Evolutionary conservation across 2,888 invertebrate genomes (phyloP).

Genomic region (Eupithecia exiguata): DNA sequence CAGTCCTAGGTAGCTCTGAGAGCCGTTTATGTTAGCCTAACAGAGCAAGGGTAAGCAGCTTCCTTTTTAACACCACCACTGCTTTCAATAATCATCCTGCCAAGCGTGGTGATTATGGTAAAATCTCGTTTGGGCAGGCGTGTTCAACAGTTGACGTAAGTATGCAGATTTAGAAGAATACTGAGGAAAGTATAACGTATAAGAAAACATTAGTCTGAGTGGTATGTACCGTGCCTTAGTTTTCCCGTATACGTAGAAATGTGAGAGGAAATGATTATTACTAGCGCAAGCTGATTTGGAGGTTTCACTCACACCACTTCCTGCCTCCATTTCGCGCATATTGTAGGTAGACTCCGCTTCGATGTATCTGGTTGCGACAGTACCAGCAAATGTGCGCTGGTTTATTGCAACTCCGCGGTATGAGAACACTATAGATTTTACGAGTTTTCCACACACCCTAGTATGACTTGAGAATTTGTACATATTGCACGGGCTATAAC

Average conservation of each 20-base stretch:
- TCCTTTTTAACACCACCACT: neutral
- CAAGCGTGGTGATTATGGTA: neutral
- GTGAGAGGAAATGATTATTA: neutral
- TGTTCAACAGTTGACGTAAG: neutral
- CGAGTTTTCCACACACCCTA: slow-evolving; percentile 63
- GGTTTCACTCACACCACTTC: neutral
- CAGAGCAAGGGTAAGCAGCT: neutral
- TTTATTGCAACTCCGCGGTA: slow-evolving; percentile 64
- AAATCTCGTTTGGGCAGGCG: neutral
- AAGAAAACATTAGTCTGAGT: neutral
- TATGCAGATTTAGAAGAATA: neutral
- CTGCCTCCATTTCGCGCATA: neutral
- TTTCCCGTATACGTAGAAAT: neutral
- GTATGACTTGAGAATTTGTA: slow-evolving; percentile 67
- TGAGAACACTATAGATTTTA: slow-evolving; percentile 62
- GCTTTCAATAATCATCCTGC: neutral
- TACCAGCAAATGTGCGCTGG: slow-evolving; percentile 46
- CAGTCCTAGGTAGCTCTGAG: neutral
- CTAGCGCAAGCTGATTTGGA: slow-evolving; percentile 6
- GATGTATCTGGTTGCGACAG: slow-evolving; percentile 23
- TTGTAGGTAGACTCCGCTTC: neutral
- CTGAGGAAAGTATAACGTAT: neutral
- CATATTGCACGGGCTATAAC: slow-evolving; percentile 62
- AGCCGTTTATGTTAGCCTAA: neutral
- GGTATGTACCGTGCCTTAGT: neutral